phyloP scores from a whole-genome alignment of 2,113 vertebrate genomes.

The Morone chrysops region DNA sequence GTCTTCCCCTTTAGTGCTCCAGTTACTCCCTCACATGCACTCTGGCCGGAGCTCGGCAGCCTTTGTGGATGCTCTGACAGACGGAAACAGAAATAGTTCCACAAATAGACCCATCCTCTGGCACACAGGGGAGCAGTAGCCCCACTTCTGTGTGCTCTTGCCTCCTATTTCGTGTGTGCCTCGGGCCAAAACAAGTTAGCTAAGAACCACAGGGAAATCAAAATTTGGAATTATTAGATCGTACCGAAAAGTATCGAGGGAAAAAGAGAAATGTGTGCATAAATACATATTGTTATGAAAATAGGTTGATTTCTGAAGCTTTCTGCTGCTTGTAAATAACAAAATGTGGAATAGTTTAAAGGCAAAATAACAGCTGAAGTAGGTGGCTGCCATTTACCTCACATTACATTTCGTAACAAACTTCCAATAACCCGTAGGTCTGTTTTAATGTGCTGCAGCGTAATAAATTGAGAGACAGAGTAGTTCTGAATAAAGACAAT shows the following conservation, averaged over 20 bases:
- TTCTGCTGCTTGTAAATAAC: conserved; percentile 35
- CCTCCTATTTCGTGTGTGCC: conserved; percentile 76
- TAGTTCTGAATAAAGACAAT: conserved; percentile 16
- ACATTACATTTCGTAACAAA: background rate
- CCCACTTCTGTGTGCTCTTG: conserved; percentile 80
- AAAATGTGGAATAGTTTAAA: conserved; percentile 6
- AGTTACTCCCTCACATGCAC: conserved; percentile 65
- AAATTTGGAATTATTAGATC: conserved; percentile 80
- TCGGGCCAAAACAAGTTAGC: conserved; percentile 80
- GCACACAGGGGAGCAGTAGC: conserved; percentile 80
- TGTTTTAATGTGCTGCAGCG: conserved; percentile 4
- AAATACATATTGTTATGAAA: conserved; percentile 76
- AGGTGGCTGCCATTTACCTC: background rate
- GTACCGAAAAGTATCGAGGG: conserved; percentile 49
- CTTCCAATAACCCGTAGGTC: background rate
- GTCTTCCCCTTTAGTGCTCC: conserved; percentile 61
- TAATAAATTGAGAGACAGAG: conserved; percentile 25
- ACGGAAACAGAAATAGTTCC: conserved; percentile 76
- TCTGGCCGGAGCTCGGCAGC: conserved; percentile 57
- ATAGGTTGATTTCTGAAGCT: conserved; percentile 60
- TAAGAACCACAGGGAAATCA: conserved; percentile 85
- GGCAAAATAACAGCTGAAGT: background rate
- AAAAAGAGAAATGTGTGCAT: conserved; percentile 65
- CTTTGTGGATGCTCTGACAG: conserved; percentile 73
- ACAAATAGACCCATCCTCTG: conserved; percentile 79